Evolutionary conservation across 2,888 invertebrate genomes (phyloP), one percentile per base, ranked within the genome.

Genomic region (Allophyes oxyacanthae): DNA sequence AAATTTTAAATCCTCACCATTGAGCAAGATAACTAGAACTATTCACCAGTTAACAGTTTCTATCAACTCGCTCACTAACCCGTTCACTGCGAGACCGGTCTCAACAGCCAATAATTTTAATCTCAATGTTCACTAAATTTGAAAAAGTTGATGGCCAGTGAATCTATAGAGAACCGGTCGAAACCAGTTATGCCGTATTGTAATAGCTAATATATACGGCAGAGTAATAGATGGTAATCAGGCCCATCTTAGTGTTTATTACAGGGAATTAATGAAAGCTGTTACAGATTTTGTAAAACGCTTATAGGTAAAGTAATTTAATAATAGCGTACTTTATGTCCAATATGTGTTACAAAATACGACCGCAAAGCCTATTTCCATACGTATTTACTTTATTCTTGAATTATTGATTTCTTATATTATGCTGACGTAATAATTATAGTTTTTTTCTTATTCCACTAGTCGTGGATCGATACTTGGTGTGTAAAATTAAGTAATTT

Each of bases 91-190:
- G 14, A 5, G 53, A 68, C 77, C 71, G 64, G 74, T 73, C 75
- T 42, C 46, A 66, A 52, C 32, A 40, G 32, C 55, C 77, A 75
- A 78, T 78, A 78, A 72, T 74, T 72, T 78, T 71, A 75, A 78
- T 63, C 69, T 69, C 61, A 52, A 64, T 72, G 74, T 72, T 74
- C 65, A 69, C 60, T 59, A 78, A 78, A 75, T 67, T 68, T 64
- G 44, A 67, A 77, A 76, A 68, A 65, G 71, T 67, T 78, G 72
- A 75, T 73, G 69, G 75, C 68, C 64, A 63, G 52, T 64, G 52
- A 57, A 69, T 64, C 71, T 71, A 49, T 63, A 37, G 44, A n/a
- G 48, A 50, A 74, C 74, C 65, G 69, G 77, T 69, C 54, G 1
- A 8, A 64, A 69, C 75, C 49, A 38, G 70, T 73, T 70, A 52